A percentile compares a stretch with the other conserved stretches of the same genome.
Conservation (phyloP, 1,140 invertebrate species). For the Sarcophaga bullata region DNA sequence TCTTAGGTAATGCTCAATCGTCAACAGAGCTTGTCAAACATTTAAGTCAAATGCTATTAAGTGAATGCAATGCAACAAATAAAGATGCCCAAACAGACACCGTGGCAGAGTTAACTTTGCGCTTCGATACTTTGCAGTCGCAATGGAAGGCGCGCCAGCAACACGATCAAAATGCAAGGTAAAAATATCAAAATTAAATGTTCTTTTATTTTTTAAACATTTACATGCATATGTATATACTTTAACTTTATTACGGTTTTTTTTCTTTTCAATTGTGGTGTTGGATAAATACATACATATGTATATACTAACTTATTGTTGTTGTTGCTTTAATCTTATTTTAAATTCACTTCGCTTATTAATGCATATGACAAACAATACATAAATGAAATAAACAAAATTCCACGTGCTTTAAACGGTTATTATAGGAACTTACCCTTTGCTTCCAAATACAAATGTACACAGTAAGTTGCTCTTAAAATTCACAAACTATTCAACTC, state of each 20-base stretch:
- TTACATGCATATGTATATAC: too few species aligned
- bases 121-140: conserved; percentile 76
- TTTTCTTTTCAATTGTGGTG: conserved; percentile 6
- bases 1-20: conserved; percentile 76
- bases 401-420: conserved; percentile 16
- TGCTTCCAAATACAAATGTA: conserved; percentile 73
- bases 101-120: conserved; percentile 73
- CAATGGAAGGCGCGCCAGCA: conserved; percentile 75
- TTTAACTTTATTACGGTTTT: too few species aligned
- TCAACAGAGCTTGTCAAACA: conserved; percentile 82
- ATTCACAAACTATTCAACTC: too few species aligned
- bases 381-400: conserved; percentile 6
- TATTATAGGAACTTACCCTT: conserved; percentile 56
- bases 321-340: conserved; percentile 36
- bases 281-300: not conserved
- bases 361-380: not conserved
- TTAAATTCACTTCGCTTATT: not conserved
- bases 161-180: conserved; percentile 60
- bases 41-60: conserved; percentile 77
- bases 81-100: conserved; percentile 75
- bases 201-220: too few species aligned
- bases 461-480: conserved; percentile 70
- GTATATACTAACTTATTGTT: conserved; percentile 27
- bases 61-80: conserved; percentile 76
- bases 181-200: too few species aligned